Percentiles rank a stretch among this genome's conserved stretches.
These are phyloP conservation scores for Muscina levida DNA, from an alignment of 2,888 invertebrate genomes.

Conservation along the genomic window DNA sequence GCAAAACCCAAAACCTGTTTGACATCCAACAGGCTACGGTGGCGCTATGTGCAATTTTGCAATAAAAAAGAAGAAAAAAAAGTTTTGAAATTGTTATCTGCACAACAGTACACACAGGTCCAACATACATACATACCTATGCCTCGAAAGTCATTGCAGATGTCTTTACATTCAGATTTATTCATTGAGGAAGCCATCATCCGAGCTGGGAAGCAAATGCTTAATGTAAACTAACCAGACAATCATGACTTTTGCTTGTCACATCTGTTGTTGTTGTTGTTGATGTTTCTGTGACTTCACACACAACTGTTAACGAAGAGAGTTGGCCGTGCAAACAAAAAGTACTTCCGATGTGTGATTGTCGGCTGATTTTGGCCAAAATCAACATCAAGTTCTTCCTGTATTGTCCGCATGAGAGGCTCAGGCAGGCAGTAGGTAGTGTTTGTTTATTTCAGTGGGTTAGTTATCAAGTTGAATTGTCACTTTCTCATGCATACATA, in stretches of 20 bases:
- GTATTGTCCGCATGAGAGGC: constrained; percentile 22
- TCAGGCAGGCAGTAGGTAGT: neutral
- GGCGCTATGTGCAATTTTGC: neutral
- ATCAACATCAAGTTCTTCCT: constrained; percentile 43
- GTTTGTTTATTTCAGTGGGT: constrained; percentile 31
- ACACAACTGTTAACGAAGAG: constrained; percentile 37
- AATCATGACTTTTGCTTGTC: constrained; percentile 35
- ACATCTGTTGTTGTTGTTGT: no score
- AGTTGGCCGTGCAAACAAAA: neutral
- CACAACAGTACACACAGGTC: no score
- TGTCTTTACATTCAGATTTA: constrained; percentile 53
- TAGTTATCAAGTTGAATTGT: no score
- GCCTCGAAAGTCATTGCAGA: neutral
- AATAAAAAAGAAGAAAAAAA: no score
- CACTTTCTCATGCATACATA: no score
- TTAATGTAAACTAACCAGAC: constrained; percentile 29
- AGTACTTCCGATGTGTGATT: constrained; percentile 57
- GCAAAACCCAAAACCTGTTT: constrained; percentile 52
- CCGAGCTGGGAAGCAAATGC: neutral
- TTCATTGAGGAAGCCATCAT: constrained; percentile 47
- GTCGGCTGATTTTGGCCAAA: constrained; percentile 18
- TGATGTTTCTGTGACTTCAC: no score
- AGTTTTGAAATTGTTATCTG: neutral
- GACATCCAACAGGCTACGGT: neutral
- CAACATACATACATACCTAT: no score